A percentile compares a stretch with the other conserved stretches of the same genome.
These are phyloP conservation scores for Bos javanicus DNA, from an alignment of 2,113 vertebrate species.

Conservation along the genomic window DNA sequence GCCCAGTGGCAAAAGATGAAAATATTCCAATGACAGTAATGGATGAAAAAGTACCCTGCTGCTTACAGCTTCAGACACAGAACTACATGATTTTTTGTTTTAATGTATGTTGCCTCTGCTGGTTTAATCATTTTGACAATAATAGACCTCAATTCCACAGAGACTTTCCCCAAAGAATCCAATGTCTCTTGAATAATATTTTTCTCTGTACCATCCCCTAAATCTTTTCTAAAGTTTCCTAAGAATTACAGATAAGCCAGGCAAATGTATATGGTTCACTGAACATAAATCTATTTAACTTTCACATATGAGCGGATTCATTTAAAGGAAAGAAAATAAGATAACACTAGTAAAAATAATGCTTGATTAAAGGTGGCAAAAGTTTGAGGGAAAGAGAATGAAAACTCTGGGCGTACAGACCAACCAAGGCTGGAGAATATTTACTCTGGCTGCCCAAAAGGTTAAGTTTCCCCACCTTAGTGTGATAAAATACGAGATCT, in stretches of 20 bases:
- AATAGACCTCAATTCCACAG: neutral
- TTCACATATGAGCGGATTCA: neutral
- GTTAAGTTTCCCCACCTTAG: neutral
- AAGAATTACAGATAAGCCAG: neutral
- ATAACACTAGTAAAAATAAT: neutral
- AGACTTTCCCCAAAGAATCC: neutral
- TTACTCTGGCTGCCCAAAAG: neutral
- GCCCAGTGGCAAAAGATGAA: constrained; percentile 52
- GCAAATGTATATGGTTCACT: constrained; percentile 24
- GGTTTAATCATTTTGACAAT: constrained; percentile 4
- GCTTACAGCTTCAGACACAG: neutral
- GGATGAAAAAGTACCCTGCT: neutral
- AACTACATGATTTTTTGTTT: neutral
- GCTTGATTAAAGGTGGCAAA: neutral
- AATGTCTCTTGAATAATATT: neutral
- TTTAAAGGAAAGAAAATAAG: neutral
- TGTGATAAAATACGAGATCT: neutral
- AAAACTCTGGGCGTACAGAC: neutral
- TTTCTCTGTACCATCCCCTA: neutral
- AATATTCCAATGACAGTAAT: constrained; percentile 53
- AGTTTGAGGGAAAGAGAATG: neutral
- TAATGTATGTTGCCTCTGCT: neutral
- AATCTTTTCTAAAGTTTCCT: constrained; percentile 25
- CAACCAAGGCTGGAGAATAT: neutral
- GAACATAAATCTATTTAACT: constrained; percentile 1